Evolutionary conservation across 2,797 vertebrate species (phyloP).

Genomic region (Coluber constrictor): DNA sequence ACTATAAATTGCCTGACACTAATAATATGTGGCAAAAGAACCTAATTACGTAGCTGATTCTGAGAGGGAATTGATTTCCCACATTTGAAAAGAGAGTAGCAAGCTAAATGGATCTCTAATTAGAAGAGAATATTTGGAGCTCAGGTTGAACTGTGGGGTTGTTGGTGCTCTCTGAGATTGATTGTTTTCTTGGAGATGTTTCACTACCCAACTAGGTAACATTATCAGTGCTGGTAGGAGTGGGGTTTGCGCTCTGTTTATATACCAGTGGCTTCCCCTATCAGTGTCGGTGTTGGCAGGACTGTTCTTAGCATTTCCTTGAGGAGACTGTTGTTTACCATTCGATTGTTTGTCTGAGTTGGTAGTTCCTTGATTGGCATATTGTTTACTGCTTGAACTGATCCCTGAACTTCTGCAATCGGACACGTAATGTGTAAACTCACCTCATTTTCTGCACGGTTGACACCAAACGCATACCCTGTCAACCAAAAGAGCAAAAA

Average conservation of each 20-base stretch:
- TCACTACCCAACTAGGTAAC: neutral
- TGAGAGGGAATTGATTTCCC: too few relatives aligned
- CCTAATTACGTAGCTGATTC: neutral
- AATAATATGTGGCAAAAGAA: neutral
- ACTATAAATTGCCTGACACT: neutral
- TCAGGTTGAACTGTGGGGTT: neutral
- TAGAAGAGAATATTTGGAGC: neutral
- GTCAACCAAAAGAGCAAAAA: neutral
- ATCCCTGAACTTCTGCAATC: neutral
- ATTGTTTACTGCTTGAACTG: neutral
- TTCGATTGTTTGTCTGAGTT: neutral
- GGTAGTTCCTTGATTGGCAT: neutral
- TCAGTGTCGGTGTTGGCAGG: neutral
- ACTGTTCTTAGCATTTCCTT: neutral
- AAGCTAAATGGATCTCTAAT: neutral
- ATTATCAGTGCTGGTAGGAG: neutral
- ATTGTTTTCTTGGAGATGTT: neutral
- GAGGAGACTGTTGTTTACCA: neutral
- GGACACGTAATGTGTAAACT: neutral
- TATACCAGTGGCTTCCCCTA: neutral
- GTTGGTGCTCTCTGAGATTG: neutral
- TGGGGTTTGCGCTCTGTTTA: neutral
- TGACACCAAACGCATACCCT: neutral
- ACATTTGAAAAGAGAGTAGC: neutral
- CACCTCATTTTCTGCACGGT: neutral